These are phyloP conservation scores for Amblyornis subalaris DNA, from an alignment of 2,113 vertebrate species.

Conservation along the genomic window DNA sequence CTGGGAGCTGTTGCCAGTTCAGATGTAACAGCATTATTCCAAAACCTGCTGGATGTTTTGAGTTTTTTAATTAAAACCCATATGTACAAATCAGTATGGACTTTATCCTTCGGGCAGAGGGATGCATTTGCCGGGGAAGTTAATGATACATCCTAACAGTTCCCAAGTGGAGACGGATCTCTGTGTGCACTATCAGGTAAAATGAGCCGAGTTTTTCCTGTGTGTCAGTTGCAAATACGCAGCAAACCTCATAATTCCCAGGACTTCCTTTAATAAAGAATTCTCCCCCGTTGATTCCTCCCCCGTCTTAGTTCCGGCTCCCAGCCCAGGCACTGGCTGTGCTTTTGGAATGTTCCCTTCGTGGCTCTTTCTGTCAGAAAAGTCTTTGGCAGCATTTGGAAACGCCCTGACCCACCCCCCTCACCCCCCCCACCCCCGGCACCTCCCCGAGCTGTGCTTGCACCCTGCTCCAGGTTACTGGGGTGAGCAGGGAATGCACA, in stretches of 20 bases:
- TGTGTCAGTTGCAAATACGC: not conserved
- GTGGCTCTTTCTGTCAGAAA: not conserved
- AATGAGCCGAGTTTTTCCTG: not conserved
- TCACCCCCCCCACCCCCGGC: no score
- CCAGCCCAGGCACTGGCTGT: rapidly evolving
- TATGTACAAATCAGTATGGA: not conserved
- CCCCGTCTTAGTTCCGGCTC: not conserved
- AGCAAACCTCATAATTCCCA: not conserved
- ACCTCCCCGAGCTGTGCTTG: no score
- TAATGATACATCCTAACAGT: not conserved
- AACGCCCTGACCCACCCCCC: not conserved
- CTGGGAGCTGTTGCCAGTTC: rapidly evolving
- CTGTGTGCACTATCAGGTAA: not conserved
- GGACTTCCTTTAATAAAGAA: not conserved
- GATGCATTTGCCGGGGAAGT: not conserved
- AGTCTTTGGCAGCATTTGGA: not conserved
- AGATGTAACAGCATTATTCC: not conserved
- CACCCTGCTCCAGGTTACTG: constrained; percentile 46
- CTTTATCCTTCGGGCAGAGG: not conserved
- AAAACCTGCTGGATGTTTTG: not conserved
- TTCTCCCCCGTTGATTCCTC: not conserved
- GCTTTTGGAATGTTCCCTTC: not conserved
- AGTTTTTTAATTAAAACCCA: not conserved
- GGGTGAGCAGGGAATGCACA: constrained; percentile 65
- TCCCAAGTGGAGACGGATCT: not conserved